Conservation (phyloP, 30 jellyfish, hydroid and myxozoan genomes). For the Haliclystus octoradiatus region DNA sequence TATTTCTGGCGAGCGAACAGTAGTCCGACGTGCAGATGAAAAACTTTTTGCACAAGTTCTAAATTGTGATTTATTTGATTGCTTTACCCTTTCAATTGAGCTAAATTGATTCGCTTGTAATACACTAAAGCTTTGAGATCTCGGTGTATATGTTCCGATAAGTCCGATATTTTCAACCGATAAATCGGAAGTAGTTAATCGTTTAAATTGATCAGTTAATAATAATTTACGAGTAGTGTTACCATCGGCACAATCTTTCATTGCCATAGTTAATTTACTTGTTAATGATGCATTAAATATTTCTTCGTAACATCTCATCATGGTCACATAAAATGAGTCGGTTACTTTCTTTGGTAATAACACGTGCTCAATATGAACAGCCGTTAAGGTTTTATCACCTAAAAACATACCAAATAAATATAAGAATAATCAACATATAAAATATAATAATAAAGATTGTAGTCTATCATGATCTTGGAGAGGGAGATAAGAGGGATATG, state of each 20-base stretch:
- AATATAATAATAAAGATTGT: too few species aligned
- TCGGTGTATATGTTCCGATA: neutral
- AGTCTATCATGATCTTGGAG: too few species aligned
- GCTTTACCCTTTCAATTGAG: neutral
- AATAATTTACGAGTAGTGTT: neutral
- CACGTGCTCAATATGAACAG: slow-evolving; percentile 54
- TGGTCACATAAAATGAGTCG: slow-evolving; percentile 63
- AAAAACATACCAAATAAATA: too few species aligned
- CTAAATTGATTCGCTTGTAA: neutral
- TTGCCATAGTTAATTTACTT: slow-evolving; percentile 13
- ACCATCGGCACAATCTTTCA: neutral
- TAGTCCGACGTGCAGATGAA: neutral
- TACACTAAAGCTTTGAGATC: neutral
- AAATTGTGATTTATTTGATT: neutral
- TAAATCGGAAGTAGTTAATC: neutral
- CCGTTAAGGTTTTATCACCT: slow-evolving; percentile 57
- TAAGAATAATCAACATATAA: too few species aligned
- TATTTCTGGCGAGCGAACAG: too few species aligned
- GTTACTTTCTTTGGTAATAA: slow-evolving; percentile 83
- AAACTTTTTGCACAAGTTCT: neutral
- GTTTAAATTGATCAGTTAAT: neutral
- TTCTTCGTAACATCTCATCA: slow-evolving; percentile 80
- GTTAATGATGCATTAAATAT: slow-evolving; percentile 66
- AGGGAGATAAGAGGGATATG: too few species aligned
- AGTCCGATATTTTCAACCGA: neutral